These are phyloP conservation scores for Alviniconcha strummeri DNA, from an alignment of 2,888 invertebrate genomes.

Conservation along the genomic window DNA sequence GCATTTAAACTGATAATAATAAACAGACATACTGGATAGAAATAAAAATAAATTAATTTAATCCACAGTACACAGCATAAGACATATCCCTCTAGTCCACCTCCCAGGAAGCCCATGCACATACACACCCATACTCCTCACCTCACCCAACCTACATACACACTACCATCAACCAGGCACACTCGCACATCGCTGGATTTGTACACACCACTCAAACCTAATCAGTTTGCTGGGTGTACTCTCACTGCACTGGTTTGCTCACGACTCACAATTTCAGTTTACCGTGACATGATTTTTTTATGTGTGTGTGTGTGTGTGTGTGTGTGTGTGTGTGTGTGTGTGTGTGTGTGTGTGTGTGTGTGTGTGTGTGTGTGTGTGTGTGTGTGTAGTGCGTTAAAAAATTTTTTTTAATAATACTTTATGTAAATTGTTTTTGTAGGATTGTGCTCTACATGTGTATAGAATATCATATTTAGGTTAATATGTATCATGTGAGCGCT, in stretches of 20 bases:
- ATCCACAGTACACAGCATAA: too few species aligned
- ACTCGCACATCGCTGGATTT: background rate
- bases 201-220: background rate
- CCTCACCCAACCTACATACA: background rate
- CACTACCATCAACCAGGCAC: background rate
- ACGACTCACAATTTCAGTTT: background rate
- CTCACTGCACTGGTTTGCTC: background rate
- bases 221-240: background rate
- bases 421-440: too few species aligned
- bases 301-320: slow-evolving; percentile 5
- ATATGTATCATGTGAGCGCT: too few species aligned
- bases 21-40: background rate
- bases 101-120: background rate
- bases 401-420: too few species aligned
- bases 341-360: background rate
- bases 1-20: background rate
- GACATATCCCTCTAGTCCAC: too few species aligned
- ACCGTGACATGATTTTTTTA: background rate
- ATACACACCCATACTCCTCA: background rate
- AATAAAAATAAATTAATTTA: slow-evolving; percentile 11
- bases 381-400: too few species aligned
- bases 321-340: background rate
- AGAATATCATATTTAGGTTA: too few species aligned
- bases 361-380: too few species aligned
- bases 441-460: too few species aligned